Evolutionary conservation across 2,888 invertebrate species (phyloP).

Genomic region (Leptopilina myrica): DNA sequence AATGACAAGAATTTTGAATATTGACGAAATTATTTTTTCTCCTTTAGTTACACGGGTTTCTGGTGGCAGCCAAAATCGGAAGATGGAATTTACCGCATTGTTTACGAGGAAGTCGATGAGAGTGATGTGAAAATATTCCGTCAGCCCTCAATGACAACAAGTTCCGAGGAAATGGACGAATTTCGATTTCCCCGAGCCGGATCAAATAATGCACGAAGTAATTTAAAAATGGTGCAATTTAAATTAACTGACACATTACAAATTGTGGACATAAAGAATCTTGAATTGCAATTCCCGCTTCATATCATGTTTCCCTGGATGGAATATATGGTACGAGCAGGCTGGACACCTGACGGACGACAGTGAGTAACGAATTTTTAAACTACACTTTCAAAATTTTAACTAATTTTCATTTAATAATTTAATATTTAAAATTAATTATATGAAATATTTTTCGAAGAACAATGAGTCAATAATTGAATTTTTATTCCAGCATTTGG

Average conservation of each 20-base stretch:
- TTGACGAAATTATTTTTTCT: constrained; percentile 1
- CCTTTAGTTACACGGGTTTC: constrained; percentile 88
- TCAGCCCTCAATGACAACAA: constrained; percentile 89
- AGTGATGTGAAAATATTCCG: constrained; percentile 94
- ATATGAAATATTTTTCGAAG: no score
- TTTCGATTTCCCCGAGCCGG: constrained; percentile 93
- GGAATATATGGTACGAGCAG: constrained; percentile 96
- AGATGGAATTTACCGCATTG: constrained; percentile 87
- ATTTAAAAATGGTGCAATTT: constrained; percentile 91
- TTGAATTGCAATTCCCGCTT: constrained; percentile 87
- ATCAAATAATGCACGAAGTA: constrained; percentile 92
- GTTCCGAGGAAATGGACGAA: constrained; percentile 89
- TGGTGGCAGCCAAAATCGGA: constrained; percentile 96
- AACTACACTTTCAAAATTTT: background rate
- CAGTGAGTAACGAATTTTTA: constrained; percentile 81
- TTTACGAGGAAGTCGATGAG: constrained; percentile 92
- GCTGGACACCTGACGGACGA: constrained; percentile 95
- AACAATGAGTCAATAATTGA: background rate
- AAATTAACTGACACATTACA: constrained; percentile 82
- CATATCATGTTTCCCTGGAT: constrained; percentile 92
- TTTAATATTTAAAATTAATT: no score
- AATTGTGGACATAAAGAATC: constrained; percentile 86
- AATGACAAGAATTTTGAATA: no score
- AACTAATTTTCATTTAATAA: no score
- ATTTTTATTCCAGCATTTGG: constrained; percentile 85